Evolutionary conservation across 2,113 vertebrate genomes (phyloP).

Genomic region (Pyrgilauda ruficollis): DNA sequence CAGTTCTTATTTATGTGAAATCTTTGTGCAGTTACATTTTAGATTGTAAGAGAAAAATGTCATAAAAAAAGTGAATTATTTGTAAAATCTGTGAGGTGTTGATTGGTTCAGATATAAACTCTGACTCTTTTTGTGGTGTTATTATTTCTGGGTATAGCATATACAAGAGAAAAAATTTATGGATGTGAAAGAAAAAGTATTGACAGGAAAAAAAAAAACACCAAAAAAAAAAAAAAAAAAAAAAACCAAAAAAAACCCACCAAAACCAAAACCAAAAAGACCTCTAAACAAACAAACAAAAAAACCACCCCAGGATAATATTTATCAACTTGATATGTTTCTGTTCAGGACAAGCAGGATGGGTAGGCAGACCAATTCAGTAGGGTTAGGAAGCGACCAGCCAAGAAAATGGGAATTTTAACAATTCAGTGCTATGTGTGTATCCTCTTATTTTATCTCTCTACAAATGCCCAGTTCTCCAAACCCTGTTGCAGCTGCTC

Average conservation of each 20-base stretch:
- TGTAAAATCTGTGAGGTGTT: background rate
- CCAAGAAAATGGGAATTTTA: background rate
- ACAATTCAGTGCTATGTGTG: background rate
- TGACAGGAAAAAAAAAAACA: background rate
- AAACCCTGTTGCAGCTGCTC: background rate
- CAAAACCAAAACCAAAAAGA: too few species aligned
- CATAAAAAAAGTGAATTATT: background rate
- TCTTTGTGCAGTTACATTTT: background rate
- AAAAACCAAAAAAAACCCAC: too few species aligned
- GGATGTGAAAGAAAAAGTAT: background rate
- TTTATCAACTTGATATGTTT: background rate
- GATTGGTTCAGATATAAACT: background rate
- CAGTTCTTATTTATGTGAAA: background rate
- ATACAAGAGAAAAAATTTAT: background rate
- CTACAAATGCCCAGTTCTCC: background rate
- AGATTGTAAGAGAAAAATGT: background rate
- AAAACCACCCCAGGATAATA: background rate
- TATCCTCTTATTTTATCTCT: background rate
- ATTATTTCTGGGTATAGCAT: background rate
- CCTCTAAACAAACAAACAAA: too few species aligned
- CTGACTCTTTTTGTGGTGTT: background rate
- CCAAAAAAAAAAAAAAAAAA: too few species aligned
- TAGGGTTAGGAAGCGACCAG: background rate
- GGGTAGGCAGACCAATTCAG: background rate
- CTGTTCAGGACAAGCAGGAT: background rate